Evolutionary conservation across 2,797 vertebrate species (phyloP).

Genomic region (Orestias chungarensis): DNA sequence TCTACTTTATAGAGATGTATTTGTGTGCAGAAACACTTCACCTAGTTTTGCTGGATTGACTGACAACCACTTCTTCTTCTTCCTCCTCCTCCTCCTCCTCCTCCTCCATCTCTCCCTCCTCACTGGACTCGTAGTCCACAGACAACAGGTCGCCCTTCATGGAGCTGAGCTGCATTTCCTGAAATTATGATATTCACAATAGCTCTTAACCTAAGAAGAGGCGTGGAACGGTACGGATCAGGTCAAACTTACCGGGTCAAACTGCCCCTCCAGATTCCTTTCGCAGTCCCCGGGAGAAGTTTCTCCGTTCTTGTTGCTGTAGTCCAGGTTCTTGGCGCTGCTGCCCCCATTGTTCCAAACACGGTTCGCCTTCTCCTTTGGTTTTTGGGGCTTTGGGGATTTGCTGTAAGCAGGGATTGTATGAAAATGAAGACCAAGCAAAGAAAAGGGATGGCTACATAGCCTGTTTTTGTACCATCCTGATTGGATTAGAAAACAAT

Average conservation of each 20-base stretch:
- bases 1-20: too few species aligned
- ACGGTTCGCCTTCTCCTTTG: constrained; percentile 87
- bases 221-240: not conserved
- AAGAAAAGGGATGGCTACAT: too few species aligned
- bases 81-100: constrained; percentile 74
- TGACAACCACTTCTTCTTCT: constrained; percentile 60
- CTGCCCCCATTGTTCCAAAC: constrained; percentile 86
- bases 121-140: constrained; percentile 91
- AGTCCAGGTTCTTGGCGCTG: constrained; percentile 88
- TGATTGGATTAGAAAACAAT: not conserved
- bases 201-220: not conserved
- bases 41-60: constrained; percentile 63
- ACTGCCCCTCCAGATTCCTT: constrained; percentile 71
- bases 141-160: constrained; percentile 89
- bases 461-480: not conserved
- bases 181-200: too few species aligned
- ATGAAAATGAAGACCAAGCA: not conserved
- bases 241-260: constrained; percentile 68
- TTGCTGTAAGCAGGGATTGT: constrained; percentile 70
- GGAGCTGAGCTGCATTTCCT: constrained; percentile 71
- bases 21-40: constrained; percentile 33
- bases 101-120: constrained; percentile 76
- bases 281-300: constrained; percentile 72
- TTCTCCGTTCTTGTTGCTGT: constrained; percentile 84
- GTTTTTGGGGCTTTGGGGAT: constrained; percentile 89